These are phyloP conservation scores for Bujurquina vittata DNA, from an alignment of 2,113 vertebrate species.

Conservation along the genomic window DNA sequence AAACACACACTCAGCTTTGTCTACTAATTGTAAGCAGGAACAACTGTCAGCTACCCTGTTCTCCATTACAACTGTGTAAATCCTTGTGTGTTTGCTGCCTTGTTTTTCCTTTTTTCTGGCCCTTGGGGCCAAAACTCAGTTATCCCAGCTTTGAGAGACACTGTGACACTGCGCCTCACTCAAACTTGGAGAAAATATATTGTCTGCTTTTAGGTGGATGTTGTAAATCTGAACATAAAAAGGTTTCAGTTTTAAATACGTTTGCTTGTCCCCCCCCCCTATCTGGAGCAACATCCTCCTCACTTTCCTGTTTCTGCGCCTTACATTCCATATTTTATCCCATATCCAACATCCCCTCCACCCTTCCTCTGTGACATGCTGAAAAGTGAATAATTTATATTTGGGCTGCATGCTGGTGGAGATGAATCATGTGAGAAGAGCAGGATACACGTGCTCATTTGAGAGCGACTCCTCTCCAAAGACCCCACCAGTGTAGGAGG, in stretches of 20 bases:
- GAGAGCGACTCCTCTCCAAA: conserved; percentile 48
- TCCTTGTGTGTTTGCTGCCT: background rate
- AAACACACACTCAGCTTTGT: background rate
- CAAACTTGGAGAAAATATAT: too few relatives aligned
- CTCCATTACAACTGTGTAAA: background rate
- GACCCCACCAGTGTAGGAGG: background rate
- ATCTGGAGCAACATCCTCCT: background rate
- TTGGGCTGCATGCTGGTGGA: conserved; percentile 63
- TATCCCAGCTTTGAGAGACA: background rate
- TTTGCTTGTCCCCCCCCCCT: background rate
- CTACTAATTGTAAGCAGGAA: background rate
- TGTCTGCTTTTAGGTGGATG: background rate
- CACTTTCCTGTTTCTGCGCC: background rate
- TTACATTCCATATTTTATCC: conserved; percentile 26
- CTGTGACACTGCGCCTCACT: background rate
- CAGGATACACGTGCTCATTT: conserved; percentile 61
- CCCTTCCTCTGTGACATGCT: conserved; percentile 62
- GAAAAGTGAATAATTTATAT: conserved; percentile 79
- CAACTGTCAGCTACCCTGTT: background rate
- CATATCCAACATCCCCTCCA: conserved; percentile 19
- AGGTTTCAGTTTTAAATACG: background rate
- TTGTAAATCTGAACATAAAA: conserved; percentile 5
- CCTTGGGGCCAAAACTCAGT: background rate
- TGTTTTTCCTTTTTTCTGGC: background rate
- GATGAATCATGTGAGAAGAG: conserved; percentile 74